phyloP scores from a whole-genome alignment of 2,113 vertebrate genomes.

The Stictonetta naevosa region DNA sequence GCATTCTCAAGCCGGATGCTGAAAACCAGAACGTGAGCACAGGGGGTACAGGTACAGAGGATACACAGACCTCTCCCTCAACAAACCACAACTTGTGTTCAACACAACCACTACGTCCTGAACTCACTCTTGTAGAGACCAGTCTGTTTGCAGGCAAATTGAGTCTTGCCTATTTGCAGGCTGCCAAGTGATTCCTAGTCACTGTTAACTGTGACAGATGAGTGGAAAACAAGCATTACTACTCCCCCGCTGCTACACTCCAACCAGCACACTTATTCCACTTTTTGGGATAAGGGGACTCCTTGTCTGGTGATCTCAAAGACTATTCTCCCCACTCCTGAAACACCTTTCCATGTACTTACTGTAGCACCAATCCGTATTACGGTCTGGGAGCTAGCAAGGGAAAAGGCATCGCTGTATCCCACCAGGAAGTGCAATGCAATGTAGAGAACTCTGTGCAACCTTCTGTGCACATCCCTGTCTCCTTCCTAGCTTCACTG shows the following conservation, averaged over 20 bases:
- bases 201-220: neutral
- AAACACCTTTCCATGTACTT: neutral
- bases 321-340: neutral
- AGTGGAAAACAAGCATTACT: neutral
- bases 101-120: neutral
- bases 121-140: neutral
- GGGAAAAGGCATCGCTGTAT: neutral
- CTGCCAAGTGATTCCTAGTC: neutral
- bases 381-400: neutral
- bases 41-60: neutral
- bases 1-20: accelerated
- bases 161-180: neutral
- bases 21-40: accelerated
- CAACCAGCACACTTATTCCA: neutral
- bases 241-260: neutral
- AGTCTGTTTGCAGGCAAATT: neutral
- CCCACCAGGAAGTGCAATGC: neutral
- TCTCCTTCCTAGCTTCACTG: neutral
- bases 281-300: neutral
- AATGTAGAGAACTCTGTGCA: neutral
- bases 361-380: neutral
- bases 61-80: neutral
- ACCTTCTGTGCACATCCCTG: neutral
- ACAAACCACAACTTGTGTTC: neutral
- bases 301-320: neutral